A percentile compares a stretch with the other conserved stretches of the same genome.
phyloP scores from a whole-genome alignment of 1,140 invertebrate species.

The Drosophila parvula region DNA sequence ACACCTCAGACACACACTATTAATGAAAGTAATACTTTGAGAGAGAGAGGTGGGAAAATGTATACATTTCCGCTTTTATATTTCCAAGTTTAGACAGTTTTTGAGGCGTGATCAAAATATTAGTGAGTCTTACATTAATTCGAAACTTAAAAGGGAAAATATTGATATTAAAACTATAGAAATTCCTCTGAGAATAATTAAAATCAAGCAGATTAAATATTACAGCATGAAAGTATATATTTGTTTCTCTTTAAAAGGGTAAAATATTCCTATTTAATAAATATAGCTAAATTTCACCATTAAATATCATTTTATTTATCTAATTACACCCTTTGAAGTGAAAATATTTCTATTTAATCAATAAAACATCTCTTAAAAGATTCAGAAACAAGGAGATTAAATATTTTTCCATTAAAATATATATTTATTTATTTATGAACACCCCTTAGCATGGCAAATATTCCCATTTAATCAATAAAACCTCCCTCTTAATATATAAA shows the following conservation, averaged over 20 bases:
- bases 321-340: not conserved
- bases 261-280: too few species aligned
- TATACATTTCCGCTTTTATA: not conserved
- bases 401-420: not conserved
- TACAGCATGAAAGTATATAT: not conserved
- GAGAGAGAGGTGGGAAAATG: not conserved
- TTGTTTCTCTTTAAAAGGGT: too few species aligned
- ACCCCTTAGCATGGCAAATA: not conserved
- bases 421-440: not conserved
- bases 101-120: not conserved
- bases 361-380: not conserved
- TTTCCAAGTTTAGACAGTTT: not conserved
- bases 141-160: not conserved
- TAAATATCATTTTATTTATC: not conserved
- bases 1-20: not conserved
- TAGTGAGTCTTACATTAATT: not conserved
- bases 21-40: slow-evolving; percentile 31
- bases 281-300: too few species aligned
- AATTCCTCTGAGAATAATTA: not conserved
- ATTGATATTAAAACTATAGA: not conserved
- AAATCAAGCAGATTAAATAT: not conserved
- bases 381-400: rapidly evolving
- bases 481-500: too few species aligned
- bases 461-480: not conserved
- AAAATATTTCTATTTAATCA: not conserved